phyloP scores from a whole-genome alignment of 2,797 vertebrate species.

The Tympanoctomys barrerae region DNA sequence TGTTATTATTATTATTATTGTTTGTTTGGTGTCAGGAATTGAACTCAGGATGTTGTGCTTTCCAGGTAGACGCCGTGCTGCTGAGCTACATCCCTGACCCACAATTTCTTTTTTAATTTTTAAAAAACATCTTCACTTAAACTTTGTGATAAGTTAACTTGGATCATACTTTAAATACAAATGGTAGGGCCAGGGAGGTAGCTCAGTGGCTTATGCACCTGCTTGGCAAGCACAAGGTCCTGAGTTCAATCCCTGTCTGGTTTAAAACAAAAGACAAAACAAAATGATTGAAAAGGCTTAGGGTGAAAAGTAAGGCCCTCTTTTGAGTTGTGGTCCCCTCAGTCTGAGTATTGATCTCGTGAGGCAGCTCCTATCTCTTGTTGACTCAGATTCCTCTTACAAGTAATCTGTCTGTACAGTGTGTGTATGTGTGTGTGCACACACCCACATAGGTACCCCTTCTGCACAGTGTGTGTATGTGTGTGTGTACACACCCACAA shows the following conservation, averaged over 20 bases:
- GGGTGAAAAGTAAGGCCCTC: neutral
- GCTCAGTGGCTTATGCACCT: too few species aligned
- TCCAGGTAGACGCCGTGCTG: too few species aligned
- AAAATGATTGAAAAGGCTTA: neutral
- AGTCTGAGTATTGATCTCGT: neutral
- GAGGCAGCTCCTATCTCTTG: neutral
- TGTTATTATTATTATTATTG: too few species aligned
- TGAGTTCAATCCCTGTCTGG: too few species aligned
- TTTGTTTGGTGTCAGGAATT: too few species aligned
- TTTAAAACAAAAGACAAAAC: neutral
- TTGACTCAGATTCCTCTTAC: neutral
- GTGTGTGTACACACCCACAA: neutral
- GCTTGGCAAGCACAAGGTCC: too few species aligned
- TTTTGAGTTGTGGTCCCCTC: neutral
- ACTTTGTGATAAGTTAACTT: constrained; percentile 13
- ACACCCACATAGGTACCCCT: neutral
- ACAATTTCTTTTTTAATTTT: neutral
- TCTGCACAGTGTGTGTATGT: neutral
- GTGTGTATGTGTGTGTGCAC: neutral
- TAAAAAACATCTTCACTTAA: neutral
- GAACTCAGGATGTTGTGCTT: too few species aligned
- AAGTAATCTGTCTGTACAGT: neutral
- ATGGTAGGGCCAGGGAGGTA: neutral
- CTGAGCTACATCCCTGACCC: too few species aligned
- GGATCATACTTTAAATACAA: neutral